These are phyloP conservation scores for Cheilosia pagana DNA, from an alignment of 2,888 invertebrate species.

Conservation along the genomic window DNA sequence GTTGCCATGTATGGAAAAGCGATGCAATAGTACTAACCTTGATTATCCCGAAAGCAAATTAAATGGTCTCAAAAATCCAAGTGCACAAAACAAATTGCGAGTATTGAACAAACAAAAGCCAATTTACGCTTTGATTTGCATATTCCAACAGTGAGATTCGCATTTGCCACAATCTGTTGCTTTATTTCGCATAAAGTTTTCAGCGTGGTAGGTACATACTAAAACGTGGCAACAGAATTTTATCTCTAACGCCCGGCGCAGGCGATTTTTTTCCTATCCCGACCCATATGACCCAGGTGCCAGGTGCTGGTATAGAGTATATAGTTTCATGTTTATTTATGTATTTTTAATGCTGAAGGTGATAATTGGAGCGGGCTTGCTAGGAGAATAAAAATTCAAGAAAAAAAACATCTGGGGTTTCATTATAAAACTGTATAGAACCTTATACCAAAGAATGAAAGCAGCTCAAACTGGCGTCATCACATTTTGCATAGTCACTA, in stretches of 20 bases:
- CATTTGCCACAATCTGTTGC: slow-evolving; percentile 1
- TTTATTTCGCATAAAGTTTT: neutral
- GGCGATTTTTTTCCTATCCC: neutral
- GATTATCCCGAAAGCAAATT: neutral
- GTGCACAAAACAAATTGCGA: neutral
- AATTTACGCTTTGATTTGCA: neutral
- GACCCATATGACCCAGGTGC: neutral
- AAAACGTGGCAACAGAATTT: neutral
- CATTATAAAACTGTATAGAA: slow-evolving; percentile 39
- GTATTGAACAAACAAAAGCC: neutral
- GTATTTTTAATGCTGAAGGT: slow-evolving; percentile 24
- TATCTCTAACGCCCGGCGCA: neutral
- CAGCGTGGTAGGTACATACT: neutral
- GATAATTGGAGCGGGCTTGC: slow-evolving; percentile 39
- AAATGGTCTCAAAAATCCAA: neutral
- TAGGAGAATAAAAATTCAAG: neutral
- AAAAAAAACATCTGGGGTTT: slow-evolving; percentile 46
- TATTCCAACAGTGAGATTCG: neutral
- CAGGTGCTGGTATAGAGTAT: neutral
- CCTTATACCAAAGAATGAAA: slow-evolving; percentile 31
- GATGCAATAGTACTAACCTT: neutral
- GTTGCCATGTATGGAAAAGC: no score
- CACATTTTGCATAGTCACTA: slow-evolving; percentile 14
- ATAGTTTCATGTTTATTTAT: neutral
- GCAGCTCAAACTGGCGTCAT: slow-evolving; percentile 51